Conservation (phyloP, 2,113 vertebrate species). For the Ivindomyrus marchei region DNA sequence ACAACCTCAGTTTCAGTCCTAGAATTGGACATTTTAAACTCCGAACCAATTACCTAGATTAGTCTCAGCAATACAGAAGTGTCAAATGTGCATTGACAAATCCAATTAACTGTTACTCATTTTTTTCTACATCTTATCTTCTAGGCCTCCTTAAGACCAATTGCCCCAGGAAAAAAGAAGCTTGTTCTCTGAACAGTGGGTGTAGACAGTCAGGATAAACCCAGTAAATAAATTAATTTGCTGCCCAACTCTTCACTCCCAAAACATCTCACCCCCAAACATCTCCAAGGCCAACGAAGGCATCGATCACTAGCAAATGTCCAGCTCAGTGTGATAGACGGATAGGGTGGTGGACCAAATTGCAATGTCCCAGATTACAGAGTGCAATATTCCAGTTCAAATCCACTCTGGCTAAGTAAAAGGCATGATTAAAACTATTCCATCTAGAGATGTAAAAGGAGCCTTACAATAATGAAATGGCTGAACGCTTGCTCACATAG, state of each 20-base stretch:
- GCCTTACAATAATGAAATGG: not conserved
- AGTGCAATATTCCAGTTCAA: not conserved
- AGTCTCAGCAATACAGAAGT: conserved; percentile 35
- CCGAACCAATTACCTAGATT: conserved; percentile 41
- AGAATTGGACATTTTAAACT: conserved; percentile 25
- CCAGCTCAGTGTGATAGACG: not conserved
- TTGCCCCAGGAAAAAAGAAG: not conserved
- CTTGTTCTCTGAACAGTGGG: not conserved
- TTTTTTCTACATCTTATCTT: conserved; percentile 34
- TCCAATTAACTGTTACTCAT: conserved; percentile 42
- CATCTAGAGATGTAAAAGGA: not conserved
- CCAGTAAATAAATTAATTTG: not conserved
- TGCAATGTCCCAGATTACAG: not conserved
- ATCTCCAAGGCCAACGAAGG: not conserved
- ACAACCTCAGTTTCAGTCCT: not conserved
- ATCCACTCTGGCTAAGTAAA: conserved; percentile 3
- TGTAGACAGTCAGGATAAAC: not conserved
- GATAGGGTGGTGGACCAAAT: not conserved
- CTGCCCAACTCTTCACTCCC: not conserved
- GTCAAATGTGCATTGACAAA: conserved; percentile 43
- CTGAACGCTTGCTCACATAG: not conserved
- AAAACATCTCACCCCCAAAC: not conserved
- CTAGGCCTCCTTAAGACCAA: conserved; percentile 19
- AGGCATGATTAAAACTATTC: not conserved
- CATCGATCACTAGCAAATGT: not conserved